phyloP scores from a whole-genome alignment of 2,113 vertebrate genomes.

The Mus musculus region DNA sequence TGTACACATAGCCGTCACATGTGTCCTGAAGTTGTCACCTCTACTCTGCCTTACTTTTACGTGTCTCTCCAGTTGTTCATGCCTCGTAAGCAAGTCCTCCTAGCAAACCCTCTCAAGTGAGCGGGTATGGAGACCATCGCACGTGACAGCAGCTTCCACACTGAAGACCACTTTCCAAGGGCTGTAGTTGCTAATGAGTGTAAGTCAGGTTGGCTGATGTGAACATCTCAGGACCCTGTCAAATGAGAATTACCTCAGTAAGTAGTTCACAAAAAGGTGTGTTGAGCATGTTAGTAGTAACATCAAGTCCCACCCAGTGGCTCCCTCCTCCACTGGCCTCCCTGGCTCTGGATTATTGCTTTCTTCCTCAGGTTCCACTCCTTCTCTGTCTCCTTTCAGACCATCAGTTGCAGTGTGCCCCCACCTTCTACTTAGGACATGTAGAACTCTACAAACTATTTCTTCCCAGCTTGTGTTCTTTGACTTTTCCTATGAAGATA shows the following conservation, averaged over 20 bases:
- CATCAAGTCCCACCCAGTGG: not conserved
- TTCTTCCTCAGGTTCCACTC: not conserved
- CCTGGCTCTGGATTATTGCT: too few relatives aligned
- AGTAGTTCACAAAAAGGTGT: not conserved
- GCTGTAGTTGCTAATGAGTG: not conserved
- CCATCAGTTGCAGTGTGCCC: not conserved
- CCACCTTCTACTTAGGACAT: not conserved
- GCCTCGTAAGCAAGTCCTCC: not conserved
- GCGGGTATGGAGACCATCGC: not conserved
- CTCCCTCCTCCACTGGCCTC: not conserved
- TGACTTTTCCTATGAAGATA: not conserved
- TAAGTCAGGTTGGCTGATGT: not conserved
- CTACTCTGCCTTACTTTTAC: not conserved
- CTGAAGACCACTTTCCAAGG: not conserved
- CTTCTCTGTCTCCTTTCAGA: not conserved
- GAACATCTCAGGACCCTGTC: not conserved
- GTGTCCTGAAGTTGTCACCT: not conserved
- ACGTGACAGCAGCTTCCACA: not conserved
- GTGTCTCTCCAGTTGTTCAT: not conserved
- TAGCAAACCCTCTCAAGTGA: not conserved
- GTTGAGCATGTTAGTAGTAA: accelerated
- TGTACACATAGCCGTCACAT: not conserved
- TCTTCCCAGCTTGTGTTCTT: not conserved
- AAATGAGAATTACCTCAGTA: not conserved
- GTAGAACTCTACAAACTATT: not conserved